Evolutionary conservation across 35 echinoderm and acorn worm genomes (phyloP), one percentile per base, ranked within the genome.

Genomic region (Heliocidaris erythrogramma): DNA sequence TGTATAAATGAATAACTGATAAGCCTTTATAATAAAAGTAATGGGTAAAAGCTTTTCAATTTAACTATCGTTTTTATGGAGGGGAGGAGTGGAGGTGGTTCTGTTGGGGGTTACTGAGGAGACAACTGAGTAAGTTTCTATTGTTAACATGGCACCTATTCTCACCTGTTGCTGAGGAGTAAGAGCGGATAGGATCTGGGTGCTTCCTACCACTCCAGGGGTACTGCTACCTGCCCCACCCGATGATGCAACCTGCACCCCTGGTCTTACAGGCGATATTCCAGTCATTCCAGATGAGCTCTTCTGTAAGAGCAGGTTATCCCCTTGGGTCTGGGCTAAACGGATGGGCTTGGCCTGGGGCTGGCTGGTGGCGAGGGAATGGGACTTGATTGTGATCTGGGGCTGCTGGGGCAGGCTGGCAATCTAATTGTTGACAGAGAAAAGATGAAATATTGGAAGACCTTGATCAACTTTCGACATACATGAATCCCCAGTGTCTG

Each of bases 351-450:
- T 90, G 16, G 86, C 24, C 48, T 86, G 47, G 27, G 86, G 47
- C 16, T 24, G 24, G 84, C 17, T 49, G 88, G 94, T 47, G 48
- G 49, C 13, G 4, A 90, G 52, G 56, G 21, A 59, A 16, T 88
- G 56, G 13, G 85, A 93, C 31, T 90, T 91, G 88, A 60, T 90
- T 88, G 88, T 49, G n/a, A 92, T 31, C 88, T 95, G 94, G n/a
- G 87, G 94, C 52, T 95, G 47, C 42, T 85, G 94, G 5, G 86
- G 48, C 21, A 50, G 91, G 30, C 31, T 92, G 91, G 91, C 91
- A 92, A 92, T 92, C 91, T 92, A 56, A 6, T 52, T 85, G 87
- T 89, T 4, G 31, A 42, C 17, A 42, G 87, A 89, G 9, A 32
- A n/a, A 89, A 32, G 47, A 89, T 35, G 18, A 89, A 16, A 84